Base-by-base conservation (phyloP, 2,113 vertebrate species). In the Myrmecobius fasciatus region DNA sequence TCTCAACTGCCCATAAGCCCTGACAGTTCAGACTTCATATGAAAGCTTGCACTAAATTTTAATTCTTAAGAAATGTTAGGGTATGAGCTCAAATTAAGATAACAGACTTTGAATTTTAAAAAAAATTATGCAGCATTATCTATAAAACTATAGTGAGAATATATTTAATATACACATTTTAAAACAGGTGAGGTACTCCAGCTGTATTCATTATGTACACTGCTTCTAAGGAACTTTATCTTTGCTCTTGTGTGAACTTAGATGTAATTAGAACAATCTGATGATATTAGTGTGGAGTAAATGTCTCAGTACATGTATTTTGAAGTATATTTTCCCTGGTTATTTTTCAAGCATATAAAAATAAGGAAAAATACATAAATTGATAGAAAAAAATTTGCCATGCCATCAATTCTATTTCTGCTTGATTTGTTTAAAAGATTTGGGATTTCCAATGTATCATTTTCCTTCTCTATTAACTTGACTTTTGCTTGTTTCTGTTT, bases 141-240 rank as follows among this genome's bases (percentile, higher is more conserved):
- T 97, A 97, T 98, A 97, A 98, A 97, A 97, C 97, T 25, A 46
- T 48, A 89, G n/a, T 47, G 94, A 90, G 97, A 93, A 83, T 25
- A 20, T n/a, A 46, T 94, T 94, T 31, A 9, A 3, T 92, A 92
- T 36, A 92, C 48, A 25, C n/a, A 60, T 96, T 95, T 96, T 96
- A 11, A 14, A 54, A 75, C 53, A 48, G 67, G 0, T 20, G 8
- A 8, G 92, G 7, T 90, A 25, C 83, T 75, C 56, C 25, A 7
- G 53, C 46, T 88, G 88, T 47, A 89, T 89, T 89, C 12, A 25
- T n/a, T 88, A 90, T 51, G 90, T 94, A 47, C 10, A n/a, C 31
- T 60, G 75, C 46, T 31, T 43, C 36, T 20, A 83, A 83, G 67
- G n/a, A 83, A 83, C 20, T 47, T 53, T 51, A 49, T 51, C 75